phyloP scores from a whole-genome alignment of 2,113 vertebrate genomes.

The Microtus oregoni region DNA sequence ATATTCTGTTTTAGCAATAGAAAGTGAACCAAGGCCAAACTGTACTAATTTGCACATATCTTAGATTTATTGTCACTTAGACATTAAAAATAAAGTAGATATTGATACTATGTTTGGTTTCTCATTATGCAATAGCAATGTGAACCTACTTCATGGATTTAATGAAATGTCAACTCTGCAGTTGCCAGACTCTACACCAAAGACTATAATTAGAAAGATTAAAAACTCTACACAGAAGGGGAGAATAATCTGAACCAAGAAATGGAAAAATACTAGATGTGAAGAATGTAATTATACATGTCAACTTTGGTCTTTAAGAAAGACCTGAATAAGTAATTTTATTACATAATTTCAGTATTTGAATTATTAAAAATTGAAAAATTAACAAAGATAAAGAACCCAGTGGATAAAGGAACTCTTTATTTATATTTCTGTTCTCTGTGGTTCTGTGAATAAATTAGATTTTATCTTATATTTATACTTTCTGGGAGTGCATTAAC shows the following conservation, averaged over 20 bases:
- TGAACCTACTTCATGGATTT: background rate
- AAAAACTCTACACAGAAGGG: background rate
- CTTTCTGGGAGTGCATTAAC: background rate
- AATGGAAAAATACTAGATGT: background rate
- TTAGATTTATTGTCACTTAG: background rate
- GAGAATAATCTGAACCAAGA: background rate
- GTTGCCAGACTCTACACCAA: background rate
- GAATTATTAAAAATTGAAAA: background rate
- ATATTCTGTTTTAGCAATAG: background rate
- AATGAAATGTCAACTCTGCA: slow-evolving; percentile 28
- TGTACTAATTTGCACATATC: background rate
- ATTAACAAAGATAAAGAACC: background rate
- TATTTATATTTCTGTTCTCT: background rate
- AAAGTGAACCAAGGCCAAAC: background rate
- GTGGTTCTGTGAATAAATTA: background rate
- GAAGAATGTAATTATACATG: background rate
- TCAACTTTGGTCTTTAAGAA: background rate
- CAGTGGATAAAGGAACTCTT: background rate
- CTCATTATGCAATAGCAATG: background rate
- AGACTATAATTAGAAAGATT: slow-evolving; percentile 10
- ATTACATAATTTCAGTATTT: slow-evolving; percentile 11
- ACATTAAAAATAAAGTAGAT: background rate
- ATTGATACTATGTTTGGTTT: background rate
- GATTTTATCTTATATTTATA: background rate
- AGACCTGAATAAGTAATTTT: background rate